Percentiles rank a stretch among this genome's conserved stretches.
Conservation (phyloP, 2,888 invertebrate genomes). For the Silvanus unidentatus region DNA sequence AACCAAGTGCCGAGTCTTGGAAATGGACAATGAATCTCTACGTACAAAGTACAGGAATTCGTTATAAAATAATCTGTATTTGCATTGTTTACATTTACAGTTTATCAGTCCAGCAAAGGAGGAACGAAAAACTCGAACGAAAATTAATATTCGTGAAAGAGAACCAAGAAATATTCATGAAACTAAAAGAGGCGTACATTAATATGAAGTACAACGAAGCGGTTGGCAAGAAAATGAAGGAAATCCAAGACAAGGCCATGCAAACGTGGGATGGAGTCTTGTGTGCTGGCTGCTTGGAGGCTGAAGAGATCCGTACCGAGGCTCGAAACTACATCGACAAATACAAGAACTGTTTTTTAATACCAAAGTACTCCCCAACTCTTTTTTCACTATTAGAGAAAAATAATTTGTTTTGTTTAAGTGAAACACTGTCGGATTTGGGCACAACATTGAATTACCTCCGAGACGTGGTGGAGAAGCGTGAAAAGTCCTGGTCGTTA, state of each 20-base stretch:
- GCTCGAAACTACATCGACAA: slow-evolving; percentile 21
- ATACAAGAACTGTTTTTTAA: slow-evolving; percentile 24
- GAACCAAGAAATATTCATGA: slow-evolving; percentile 36
- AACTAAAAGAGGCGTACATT: slow-evolving; percentile 36
- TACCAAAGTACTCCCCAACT: slow-evolving; percentile 14
- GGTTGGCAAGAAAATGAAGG: slow-evolving; percentile 30
- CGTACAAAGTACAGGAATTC: neutral
- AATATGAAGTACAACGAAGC: slow-evolving; percentile 38
- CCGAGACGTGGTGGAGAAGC: slow-evolving; percentile 30
- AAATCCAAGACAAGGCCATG: slow-evolving; percentile 32
- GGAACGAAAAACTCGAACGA: slow-evolving; percentile 30
- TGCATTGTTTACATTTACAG: no score
- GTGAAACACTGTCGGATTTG: slow-evolving; percentile 29
- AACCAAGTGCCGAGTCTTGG: slow-evolving; percentile 23
- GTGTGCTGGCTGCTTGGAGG: slow-evolving; percentile 30
- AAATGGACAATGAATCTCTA: slow-evolving; percentile 27
- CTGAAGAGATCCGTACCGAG: slow-evolving; percentile 28
- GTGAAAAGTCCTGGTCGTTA: slow-evolving; percentile 29
- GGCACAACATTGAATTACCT: slow-evolving; percentile 30
- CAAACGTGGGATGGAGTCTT: slow-evolving; percentile 37
- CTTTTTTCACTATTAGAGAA: neutral
- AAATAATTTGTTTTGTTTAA: slow-evolving; percentile 16
- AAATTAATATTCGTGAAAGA: slow-evolving; percentile 38
- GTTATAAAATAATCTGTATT: no score
- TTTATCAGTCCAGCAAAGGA: slow-evolving; percentile 28